Evolutionary conservation across 2,888 invertebrate species (phyloP), one percentile per base, ranked within the genome.

Genomic region (Pristionchus exspectatus): DNA sequence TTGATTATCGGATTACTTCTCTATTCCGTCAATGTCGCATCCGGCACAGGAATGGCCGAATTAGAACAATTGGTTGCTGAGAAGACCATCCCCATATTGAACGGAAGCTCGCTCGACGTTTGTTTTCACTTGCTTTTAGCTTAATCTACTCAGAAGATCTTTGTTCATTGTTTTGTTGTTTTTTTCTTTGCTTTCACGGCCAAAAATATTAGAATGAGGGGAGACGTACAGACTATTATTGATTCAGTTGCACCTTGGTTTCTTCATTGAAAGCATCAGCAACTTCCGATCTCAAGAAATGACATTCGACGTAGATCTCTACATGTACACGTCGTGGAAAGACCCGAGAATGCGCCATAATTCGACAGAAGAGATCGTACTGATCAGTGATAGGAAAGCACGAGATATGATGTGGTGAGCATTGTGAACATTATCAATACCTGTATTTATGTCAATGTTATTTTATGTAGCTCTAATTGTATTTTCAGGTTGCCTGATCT

Each of bases 251-350:
- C 90, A 91, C 74, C 88, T 93, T 30, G 93, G 93, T 63, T 91
- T 93, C 91, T 93, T 92, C 89, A 69, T 93, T 24, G 93, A 93
- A 74, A 92, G 92, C 85, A 86, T 93, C n/a, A 93, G 93, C 81
- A 92, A 93, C 89, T 93, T 93, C 59, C 90, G 92, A 7, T 92
- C 93, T 21, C 90, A 92, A 16, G 93, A 93, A 90, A 93, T 93
- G 93, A 92, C 93, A 24, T 94, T 94, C 90, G 94, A 94, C 90
- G 94, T 93, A 66, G 94, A 94, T 91, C 88, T 94, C 56, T 94
- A 94, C 90, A 91, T 93, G 56, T 94, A 93, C 90, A 91, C 92
- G 90, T 91, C 92, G 2, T 93, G 93, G 93, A 90, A 83, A 54
- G 93, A 93, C 89, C 85, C 66, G 69, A 88, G 92, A 30, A 90